Evolutionary conservation across 1,140 invertebrate genomes (phyloP), one percentile per base, ranked within the genome.

Genomic region (Leptestheria dahalacensis): DNA sequence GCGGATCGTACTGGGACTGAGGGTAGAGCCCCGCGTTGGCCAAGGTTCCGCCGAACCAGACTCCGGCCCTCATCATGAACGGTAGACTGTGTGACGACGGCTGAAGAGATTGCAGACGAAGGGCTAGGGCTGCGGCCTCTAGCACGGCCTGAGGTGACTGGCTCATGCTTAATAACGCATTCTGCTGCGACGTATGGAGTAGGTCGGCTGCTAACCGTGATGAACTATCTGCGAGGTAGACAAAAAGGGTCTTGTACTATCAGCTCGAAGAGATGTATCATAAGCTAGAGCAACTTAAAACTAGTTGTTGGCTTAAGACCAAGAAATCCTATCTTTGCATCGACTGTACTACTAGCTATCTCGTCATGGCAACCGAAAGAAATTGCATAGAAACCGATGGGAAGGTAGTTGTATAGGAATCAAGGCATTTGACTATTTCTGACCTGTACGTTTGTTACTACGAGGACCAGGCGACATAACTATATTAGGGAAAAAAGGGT

Each of bases 11-110:
- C 12, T 59, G 61, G 2, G 57, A 15, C 33, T 41, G 59, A 18
- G 51, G 53, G 48, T 64, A 65, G 57, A 60, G 65, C 18, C 29
- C 61, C 20, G 57, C 54, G 41, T 63, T 65, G 49, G 58, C 64
- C n/a, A 28, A 60, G 15, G 54, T 49, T 26, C 62, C 59, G 29
- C 55, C 49, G 48, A 48, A 29, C 41, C 63, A 49, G 28, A 65
- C 26, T 64, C 65, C 48, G 28, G 56, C 51, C 25, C 59, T 48
- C 64, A 65, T 65, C 53, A 66, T 48, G 33, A 67, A 41, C 47
- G 63, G 64, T 51, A 67, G 53, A 48, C 65, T 25, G 56, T 65
- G 53, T 47, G 46, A 48, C 9, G 46, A 48, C 9, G 51, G 55
- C 23, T 47, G 47, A 33, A 55, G 53, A n/a, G 59, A 24, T 33